These are phyloP conservation scores for Chrysolina americana DNA, from an alignment of 2,888 invertebrate genomes.

Conservation along the genomic window DNA sequence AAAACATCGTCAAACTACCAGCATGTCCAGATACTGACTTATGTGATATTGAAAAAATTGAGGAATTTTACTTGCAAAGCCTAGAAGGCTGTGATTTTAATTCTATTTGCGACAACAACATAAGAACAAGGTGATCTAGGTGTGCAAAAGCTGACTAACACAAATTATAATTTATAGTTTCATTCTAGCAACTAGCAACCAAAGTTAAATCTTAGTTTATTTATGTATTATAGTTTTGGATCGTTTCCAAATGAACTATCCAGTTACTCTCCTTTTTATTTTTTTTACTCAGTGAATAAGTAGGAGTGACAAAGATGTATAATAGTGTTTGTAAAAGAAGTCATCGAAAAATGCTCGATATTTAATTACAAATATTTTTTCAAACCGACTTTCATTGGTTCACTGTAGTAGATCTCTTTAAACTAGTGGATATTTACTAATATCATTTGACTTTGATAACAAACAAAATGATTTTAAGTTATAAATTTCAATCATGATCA, in stretches of 20 bases:
- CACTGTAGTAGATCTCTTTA: too few relatives aligned
- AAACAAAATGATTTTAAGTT: too few relatives aligned
- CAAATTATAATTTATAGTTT: neutral
- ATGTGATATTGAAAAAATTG: slow-evolving; percentile 76
- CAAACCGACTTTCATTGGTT: neutral
- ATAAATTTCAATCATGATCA: too few relatives aligned
- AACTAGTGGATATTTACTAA: too few relatives aligned
- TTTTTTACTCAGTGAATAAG: neutral
- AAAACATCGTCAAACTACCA: slow-evolving; percentile 78
- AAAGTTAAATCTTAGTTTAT: slow-evolving; percentile 9
- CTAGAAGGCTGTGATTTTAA: slow-evolving; percentile 78
- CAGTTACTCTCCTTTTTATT: neutral
- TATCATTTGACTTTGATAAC: too few relatives aligned
- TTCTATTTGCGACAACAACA: slow-evolving; percentile 73
- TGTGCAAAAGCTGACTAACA: neutral
- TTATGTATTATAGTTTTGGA: neutral
- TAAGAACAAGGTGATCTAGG: too few relatives aligned
- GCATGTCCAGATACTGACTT: slow-evolving; percentile 77
- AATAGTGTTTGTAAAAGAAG: neutral
- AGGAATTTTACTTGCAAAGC: slow-evolving; percentile 73
- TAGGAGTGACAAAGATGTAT: neutral
- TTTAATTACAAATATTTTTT: neutral
- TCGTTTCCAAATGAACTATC: neutral
- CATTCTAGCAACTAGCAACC: neutral
- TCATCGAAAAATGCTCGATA: neutral